These are phyloP conservation scores for Clupea harengus DNA, from an alignment of 2,113 vertebrate species.

Conservation along the genomic window DNA sequence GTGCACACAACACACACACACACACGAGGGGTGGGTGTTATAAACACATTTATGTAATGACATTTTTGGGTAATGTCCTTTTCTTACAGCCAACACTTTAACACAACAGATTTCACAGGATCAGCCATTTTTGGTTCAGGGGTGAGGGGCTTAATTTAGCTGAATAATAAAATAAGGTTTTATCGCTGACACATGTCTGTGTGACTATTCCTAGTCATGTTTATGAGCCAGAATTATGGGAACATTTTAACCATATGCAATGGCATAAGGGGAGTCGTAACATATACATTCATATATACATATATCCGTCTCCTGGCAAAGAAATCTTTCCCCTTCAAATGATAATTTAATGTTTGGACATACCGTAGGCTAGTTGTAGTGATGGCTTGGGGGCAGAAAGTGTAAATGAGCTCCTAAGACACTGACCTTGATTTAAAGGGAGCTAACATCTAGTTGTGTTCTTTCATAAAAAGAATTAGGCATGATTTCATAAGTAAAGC, in stretches of 20 bases:
- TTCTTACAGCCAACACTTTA: constrained; percentile 67
- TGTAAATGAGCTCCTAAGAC: too few relatives aligned
- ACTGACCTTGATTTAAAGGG: too few relatives aligned
- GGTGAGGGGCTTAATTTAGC: constrained; percentile 36
- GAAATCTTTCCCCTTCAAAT: too few relatives aligned
- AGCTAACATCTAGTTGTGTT: too few relatives aligned
- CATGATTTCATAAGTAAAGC: too few relatives aligned
- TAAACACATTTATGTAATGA: constrained; percentile 61
- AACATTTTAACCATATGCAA: too few relatives aligned
- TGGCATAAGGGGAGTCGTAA: too few relatives aligned
- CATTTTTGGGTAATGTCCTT: constrained; percentile 66
- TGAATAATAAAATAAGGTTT: constrained; percentile 49
- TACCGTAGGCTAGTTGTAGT: too few relatives aligned
- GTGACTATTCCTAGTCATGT: background rate
- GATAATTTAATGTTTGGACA: too few relatives aligned
- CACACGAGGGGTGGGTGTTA: background rate
- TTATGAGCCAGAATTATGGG: background rate
- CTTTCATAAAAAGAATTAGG: too few relatives aligned
- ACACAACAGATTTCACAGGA: constrained; percentile 61
- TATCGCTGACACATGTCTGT: constrained; percentile 20
- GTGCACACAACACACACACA: background rate
- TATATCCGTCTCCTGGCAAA: too few relatives aligned
- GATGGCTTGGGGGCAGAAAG: too few relatives aligned
- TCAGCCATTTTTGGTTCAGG: constrained; percentile 32
- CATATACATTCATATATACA: background rate